Evolutionary conservation across 2,888 invertebrate species (phyloP), one percentile per base, ranked within the genome.

Genomic region (Cerceris ruficornis): DNA sequence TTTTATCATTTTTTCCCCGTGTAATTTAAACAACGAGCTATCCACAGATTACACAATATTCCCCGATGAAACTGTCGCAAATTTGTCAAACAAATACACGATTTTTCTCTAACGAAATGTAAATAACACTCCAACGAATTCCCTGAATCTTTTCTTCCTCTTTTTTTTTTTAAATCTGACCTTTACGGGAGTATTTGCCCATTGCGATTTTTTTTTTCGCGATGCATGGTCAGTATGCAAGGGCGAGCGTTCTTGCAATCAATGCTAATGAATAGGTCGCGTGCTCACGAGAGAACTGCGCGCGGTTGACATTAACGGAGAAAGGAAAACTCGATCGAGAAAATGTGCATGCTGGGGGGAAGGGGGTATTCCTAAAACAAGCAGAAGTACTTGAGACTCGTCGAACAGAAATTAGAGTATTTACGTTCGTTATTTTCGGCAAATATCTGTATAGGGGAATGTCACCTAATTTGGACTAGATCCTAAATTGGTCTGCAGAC

Each of bases 191-290:
- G 64, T 14, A 52, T 52, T 64, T 49, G 39, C 52, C 11, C n/a
- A 54, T 50, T 17, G 11, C 39, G 8, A 42, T 41, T 13, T 28
- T 13, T 6, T 2, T 17, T 6, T 14, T 6, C 42, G 39, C 28
- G 14, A 50, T 41, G 54, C 43, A 39, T 42, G 41, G n/a, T 41
- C 52, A 41, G 41, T 15, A 43, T 54, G 64, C 64, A 64, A 52
- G 64, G 62, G 39, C 41, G 15, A n/a, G 13, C 17, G 39, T 14
- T 64, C 14, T 43, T 60, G 60, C 64, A 64, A 64, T 54, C 54
- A 64, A 64, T 54, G 54, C 52, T 64, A 64, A 64, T 52, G 64
- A 64, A 64, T 64, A 17, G 52, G 4, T 64, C 52, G 39, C 52
- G 54, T 52, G 58, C 13, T 7, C 41, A 58, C 39, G 41, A 41